Evolutionary conservation across 2,797 vertebrate species (phyloP).

Genomic region (Melopsittacus undulatus): DNA sequence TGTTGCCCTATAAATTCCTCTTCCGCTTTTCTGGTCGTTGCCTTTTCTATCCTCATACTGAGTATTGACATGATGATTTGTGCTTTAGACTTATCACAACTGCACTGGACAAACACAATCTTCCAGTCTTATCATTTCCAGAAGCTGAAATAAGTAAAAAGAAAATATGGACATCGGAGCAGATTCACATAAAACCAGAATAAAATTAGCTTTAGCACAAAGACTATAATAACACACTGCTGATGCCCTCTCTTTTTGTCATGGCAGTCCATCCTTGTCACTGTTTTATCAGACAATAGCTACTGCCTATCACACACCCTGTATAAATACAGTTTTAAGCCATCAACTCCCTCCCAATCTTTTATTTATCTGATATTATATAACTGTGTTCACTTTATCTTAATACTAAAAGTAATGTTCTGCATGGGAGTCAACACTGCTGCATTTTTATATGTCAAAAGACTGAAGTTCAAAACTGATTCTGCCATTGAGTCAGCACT

Average conservation of each 20-base stretch:
- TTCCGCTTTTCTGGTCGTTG: not conserved
- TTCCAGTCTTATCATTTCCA: not conserved
- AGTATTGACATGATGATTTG: not conserved
- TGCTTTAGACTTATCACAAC: not conserved
- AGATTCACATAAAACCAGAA: not conserved
- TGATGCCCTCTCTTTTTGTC: not conserved
- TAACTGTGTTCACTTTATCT: not conserved
- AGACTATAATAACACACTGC: not conserved
- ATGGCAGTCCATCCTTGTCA: not conserved
- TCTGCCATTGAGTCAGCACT: not conserved
- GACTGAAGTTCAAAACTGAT: not conserved
- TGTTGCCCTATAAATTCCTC: not conserved
- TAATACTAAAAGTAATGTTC: not conserved
- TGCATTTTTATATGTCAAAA: not conserved
- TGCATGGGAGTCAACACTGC: not conserved
- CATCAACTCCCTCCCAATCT: not conserved
- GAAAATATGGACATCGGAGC: not conserved
- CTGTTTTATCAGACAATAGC: not conserved
- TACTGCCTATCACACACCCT: not conserved
- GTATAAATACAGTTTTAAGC: not conserved
- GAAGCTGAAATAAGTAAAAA: not conserved
- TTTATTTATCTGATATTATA: not conserved
- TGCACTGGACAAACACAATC: not conserved
- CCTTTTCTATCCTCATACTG: not conserved
- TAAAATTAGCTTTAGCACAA: not conserved